A percentile compares a stretch with the other conserved stretches of the same genome.
phyloP scores from a whole-genome alignment of 2,888 invertebrate genomes.

The Schrankia costaestrigalis region DNA sequence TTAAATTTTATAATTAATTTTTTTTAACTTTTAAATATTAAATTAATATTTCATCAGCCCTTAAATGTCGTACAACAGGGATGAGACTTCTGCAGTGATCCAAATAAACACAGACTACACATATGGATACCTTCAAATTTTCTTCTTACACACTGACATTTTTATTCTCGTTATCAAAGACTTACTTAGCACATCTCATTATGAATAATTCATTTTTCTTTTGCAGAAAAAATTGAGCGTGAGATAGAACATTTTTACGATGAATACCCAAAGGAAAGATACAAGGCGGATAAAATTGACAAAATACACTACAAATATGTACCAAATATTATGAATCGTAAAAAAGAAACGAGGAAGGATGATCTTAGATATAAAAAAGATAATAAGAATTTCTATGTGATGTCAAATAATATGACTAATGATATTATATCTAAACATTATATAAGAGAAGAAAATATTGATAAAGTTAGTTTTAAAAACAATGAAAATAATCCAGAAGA shows the following conservation, averaged over 20 bases:
- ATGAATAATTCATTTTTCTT: constrained; percentile 30
- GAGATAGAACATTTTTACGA: constrained; percentile 65
- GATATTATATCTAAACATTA: constrained; percentile 8
- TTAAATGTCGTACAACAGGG: too few species aligned
- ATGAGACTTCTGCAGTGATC: too few species aligned
- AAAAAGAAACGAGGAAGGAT: constrained; percentile 31
- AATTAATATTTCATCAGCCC: too few species aligned
- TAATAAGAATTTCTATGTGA: constrained; percentile 19
- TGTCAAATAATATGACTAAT: constrained; percentile 19
- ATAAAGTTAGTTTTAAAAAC: constrained; percentile 14
- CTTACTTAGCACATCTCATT: not conserved
- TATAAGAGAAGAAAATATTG: constrained; percentile 7
- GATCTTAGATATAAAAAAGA: constrained; percentile 28
- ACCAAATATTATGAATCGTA: constrained; percentile 35
- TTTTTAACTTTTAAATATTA: too few species aligned
- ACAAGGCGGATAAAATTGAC: constrained; percentile 43
- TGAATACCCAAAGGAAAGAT: constrained; percentile 53
- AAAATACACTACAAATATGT: constrained; percentile 44
- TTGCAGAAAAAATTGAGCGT: constrained; percentile 64
- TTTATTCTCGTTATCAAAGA: not conserved
- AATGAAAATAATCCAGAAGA: constrained; percentile 12
- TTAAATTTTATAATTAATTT: too few species aligned
- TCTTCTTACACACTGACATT: too few species aligned
- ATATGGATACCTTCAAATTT: too few species aligned
- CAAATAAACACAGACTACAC: too few species aligned